Evolutionary conservation across 2,113 vertebrate genomes (phyloP), one percentile per base, ranked within the genome.

Genomic region (Callospermophilus lateralis): DNA sequence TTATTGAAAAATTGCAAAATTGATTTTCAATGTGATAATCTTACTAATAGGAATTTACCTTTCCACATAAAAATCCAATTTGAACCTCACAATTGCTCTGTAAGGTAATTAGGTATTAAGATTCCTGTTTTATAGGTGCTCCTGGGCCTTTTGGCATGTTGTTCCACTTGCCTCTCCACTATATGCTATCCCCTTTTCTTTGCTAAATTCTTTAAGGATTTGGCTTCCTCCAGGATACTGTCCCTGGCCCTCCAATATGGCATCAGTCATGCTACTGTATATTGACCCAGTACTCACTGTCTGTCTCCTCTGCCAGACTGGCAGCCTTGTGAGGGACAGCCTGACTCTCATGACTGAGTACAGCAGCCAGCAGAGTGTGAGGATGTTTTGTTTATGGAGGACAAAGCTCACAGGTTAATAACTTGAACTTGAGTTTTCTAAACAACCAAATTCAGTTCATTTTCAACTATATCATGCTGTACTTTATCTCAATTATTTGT

Each of bases 1-100:
- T 77, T 85, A 51, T 1, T 95, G 37, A 79, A 89, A 74, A 89
- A 55, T 94, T 85, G 17, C 34, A 88, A 63, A 86, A 42, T 55
- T 48, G 19, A 12, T 76, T 90, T 90, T 88, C 34, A 79, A 4
- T 86, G 79, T 78, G 87, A 74, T 67, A 24, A 74, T 93, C 76
- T 87, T 72, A 89, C 79, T 77, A 87, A 20, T 83, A 90, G 45
- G 24, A 53, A 55, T 70, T 53, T 73, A 34, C 45, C 53, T 72
- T 95, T 93, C 65, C 17, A 10, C 19, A 22, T 94, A 74, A 51
- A 0, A 61, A 77, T 78, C 70, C 34, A 87, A 61, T 70, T 84
- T 74, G 45, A 93, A 78, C 30, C 34, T 93, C 48, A 42, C 34
- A 58, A 78, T 83, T 53, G 32, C 72, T 93, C 32, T 79, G 4